Base-by-base conservation (phyloP, 2,797 vertebrate genomes). In the Clarias pachynema region DNA sequence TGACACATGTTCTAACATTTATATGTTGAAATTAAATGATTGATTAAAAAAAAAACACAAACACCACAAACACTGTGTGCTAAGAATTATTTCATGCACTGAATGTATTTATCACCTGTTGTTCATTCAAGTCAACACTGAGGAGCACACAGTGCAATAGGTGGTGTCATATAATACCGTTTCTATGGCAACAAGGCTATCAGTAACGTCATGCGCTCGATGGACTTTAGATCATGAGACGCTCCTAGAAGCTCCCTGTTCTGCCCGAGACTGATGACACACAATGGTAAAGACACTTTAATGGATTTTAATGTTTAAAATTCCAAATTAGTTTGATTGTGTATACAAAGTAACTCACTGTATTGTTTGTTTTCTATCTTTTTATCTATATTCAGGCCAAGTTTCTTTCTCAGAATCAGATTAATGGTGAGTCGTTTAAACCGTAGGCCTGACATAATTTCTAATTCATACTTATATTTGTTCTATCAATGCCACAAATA, bases 341-440 rank as follows among this genome's bases (percentile, higher is more conserved):
- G 5, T 44, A 53, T 78, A 83, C 66, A 65, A 73, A 84, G 59
- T 37, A 20, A 15, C 34, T 65, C 1, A 8, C 20, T 68, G 9
- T 40, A 49, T 84, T 85, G 82, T 62, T 37, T 37, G 22, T 26
- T 9, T 68, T 1, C 70, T 24, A 16, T 24, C 12, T 7, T 29
- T 40, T 6, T 20, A 83, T 90, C 49, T 86, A 62, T n/a, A 66
- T 40, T 77, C 90, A 99, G 98, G 97, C 98, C 15, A 99, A 99
- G 91, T 99, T 98, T 88, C 95, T 99, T 88, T 95, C 97, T 79
- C 97, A 97, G 90, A 94, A 93, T 94, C 97, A 98, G 85, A 99
- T 99, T 65, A 96, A 97, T 1, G 98, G 98, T 99, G 94, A 72
- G 97, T 77, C 44, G 8, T 81, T 9, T 69, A 3, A 60, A 57